A percentile compares a stretch with the other conserved stretches of the same genome.
These are phyloP conservation scores for Tubulanus polymorphus DNA, from an alignment of 2,888 invertebrate genomes.

Conservation along the genomic window DNA sequence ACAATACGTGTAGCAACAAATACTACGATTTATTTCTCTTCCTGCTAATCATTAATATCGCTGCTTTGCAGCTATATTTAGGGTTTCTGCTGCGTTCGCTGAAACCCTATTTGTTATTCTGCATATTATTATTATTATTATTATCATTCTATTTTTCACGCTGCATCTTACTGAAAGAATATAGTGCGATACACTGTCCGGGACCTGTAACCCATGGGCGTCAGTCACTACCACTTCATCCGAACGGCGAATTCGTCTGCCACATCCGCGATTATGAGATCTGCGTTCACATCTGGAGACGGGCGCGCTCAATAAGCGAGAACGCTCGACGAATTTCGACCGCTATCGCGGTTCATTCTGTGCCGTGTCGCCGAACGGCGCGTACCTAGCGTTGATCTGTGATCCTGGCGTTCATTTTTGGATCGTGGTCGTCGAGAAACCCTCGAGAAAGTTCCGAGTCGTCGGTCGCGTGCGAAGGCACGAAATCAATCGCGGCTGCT, in stretches of 20 bases:
- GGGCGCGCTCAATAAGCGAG: constrained; percentile 22
- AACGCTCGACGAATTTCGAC: constrained; percentile 23
- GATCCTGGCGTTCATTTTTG: constrained; percentile 22
- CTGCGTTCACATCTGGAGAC: constrained; percentile 17
- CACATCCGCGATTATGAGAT: constrained; percentile 25
- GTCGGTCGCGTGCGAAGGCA: constrained; percentile 18
- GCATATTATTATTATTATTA: no score
- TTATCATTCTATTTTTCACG: no score
- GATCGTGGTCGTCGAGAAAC: constrained; percentile 8
- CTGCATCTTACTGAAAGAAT: no score
- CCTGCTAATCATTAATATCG: no score
- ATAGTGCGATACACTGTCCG: constrained; percentile 26
- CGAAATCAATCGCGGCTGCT: constrained; percentile 21
- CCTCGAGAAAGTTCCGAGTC: background rate
- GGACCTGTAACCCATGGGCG: constrained; percentile 24
- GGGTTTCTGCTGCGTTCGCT: no score
- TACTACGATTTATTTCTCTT: no score
- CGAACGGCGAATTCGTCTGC: constrained; percentile 28
- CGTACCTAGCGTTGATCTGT: constrained; percentile 26
- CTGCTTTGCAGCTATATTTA: no score
- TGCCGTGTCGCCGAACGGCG: constrained; percentile 37
- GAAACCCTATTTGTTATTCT: no score
- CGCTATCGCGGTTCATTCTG: constrained; percentile 27
- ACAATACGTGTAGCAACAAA: no score
- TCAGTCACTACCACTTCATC: constrained; percentile 32